A percentile compares a stretch with the other conserved stretches of the same genome.
These are phyloP conservation scores for Melinaea menophilus DNA, from an alignment of 2,888 invertebrate genomes.

Conservation along the genomic window DNA sequence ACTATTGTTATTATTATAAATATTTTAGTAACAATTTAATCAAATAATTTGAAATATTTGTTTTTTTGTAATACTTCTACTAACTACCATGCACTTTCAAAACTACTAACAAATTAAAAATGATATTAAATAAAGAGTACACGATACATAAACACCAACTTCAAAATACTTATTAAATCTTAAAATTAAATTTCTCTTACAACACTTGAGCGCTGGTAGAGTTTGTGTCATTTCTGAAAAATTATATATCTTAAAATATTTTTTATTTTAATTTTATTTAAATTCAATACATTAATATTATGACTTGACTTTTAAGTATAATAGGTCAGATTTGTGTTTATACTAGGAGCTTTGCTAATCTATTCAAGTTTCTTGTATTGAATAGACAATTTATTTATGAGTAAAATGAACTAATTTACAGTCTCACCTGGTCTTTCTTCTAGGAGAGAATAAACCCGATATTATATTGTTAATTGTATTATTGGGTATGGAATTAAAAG, in stretches of 20 bases:
- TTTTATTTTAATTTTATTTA: neutral
- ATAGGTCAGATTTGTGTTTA: too few relatives aligned
- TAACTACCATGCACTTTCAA: too few relatives aligned
- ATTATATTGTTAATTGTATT: neutral
- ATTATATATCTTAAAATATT: constrained; percentile 19
- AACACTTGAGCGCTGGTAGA: constrained; percentile 32
- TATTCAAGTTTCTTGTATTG: too few relatives aligned
- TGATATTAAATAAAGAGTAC: neutral
- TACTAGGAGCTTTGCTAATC: too few relatives aligned
- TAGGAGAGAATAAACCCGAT: constrained; percentile 1
- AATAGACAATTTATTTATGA: too few relatives aligned
- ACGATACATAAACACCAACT: neutral
- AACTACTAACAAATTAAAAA: neutral
- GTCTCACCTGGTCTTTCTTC: constrained; percentile 9
- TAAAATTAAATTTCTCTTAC: constrained; percentile 34
- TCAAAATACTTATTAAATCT: neutral
- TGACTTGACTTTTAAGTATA: too few relatives aligned
- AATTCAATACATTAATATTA: too few relatives aligned
- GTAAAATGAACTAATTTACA: neutral
- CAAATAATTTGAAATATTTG: too few relatives aligned
- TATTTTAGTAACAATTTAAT: too few relatives aligned
- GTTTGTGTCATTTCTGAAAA: constrained; percentile 25
- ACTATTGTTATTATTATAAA: too few relatives aligned
- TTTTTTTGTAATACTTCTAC: too few relatives aligned
- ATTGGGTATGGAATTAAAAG: neutral